Conservation (phyloP, 2,113 vertebrate genomes). For the human (Homo sapiens) region DNA sequence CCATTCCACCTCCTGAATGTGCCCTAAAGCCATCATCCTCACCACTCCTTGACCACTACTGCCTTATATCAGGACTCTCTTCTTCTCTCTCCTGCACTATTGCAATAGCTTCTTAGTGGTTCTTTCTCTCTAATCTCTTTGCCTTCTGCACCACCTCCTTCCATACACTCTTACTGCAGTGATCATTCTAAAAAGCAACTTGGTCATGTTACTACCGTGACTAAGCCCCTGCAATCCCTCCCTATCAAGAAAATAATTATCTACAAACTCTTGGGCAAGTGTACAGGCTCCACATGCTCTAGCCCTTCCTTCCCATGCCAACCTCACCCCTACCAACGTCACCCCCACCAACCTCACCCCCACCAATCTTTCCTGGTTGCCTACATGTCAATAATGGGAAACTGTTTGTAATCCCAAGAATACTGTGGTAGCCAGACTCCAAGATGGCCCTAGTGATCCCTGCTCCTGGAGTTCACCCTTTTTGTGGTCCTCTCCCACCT, state of each 20-base stretch:
- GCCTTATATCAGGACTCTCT: background rate
- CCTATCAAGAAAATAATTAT: slow-evolving; percentile 14
- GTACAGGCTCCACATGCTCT: background rate
- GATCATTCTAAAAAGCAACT: background rate
- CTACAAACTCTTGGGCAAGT: background rate
- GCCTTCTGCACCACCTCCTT: background rate
- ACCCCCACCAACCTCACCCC: background rate
- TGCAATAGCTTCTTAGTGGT: background rate
- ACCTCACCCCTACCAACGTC: background rate
- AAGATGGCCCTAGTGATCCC: background rate
- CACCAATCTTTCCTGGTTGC: background rate
- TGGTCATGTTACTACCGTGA: background rate
- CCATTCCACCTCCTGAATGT: too few relatives aligned
- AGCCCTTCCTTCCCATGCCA: background rate
- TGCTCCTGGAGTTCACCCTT: background rate
- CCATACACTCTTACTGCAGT: background rate
- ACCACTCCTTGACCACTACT: background rate
- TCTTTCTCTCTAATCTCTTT: background rate
- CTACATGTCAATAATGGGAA: background rate
- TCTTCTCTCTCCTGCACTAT: background rate
- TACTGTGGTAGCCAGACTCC: background rate
- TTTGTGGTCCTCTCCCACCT: background rate
- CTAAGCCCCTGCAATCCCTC: background rate
- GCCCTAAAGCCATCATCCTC: background rate
- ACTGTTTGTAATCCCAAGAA: background rate